These are phyloP conservation scores for Brachionus sp. DNA, from an alignment of 1,140 invertebrate species.

Conservation along the genomic window DNA sequence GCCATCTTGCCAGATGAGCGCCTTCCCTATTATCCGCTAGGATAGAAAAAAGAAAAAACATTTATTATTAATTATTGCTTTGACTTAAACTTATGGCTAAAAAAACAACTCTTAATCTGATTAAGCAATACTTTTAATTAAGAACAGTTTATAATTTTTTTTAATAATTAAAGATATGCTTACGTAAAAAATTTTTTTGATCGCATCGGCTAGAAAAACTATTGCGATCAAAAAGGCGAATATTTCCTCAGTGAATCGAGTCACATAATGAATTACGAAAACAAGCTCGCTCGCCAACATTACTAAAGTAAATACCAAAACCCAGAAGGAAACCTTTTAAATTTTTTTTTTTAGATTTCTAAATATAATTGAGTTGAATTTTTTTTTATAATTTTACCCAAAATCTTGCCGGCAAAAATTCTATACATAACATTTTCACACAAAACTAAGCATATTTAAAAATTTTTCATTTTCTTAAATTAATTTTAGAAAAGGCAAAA, in stretches of 20 bases:
- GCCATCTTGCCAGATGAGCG: too few species aligned
- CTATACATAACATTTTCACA: constrained; percentile 36
- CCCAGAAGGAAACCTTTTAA: constrained; percentile 79
- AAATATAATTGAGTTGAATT: too few species aligned
- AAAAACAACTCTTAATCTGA: too few species aligned
- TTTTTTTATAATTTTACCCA: constrained; percentile 41
- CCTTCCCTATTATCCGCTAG: too few species aligned
- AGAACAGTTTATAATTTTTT: too few species aligned
- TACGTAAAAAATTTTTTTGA: constrained; percentile 45
- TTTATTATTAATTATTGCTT: too few species aligned
- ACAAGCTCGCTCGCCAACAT: constrained; percentile 85
- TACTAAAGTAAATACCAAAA: constrained; percentile 75
- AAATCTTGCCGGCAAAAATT: constrained; percentile 29
- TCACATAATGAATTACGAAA: constrained; percentile 82
- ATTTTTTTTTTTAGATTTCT: too few species aligned
- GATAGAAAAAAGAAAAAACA: too few species aligned
- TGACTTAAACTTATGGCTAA: too few species aligned
- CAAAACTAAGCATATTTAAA: background rate
- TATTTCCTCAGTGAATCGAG: constrained; percentile 93
- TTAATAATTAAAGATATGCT: too few species aligned
- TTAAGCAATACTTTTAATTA: too few species aligned
- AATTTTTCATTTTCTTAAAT: background rate
- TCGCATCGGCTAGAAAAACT: constrained; percentile 71
- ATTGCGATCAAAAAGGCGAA: constrained; percentile 89
- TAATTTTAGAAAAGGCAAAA: background rate